Base-by-base conservation (phyloP, 2,797 vertebrate species). In the Halcyon badia region DNA sequence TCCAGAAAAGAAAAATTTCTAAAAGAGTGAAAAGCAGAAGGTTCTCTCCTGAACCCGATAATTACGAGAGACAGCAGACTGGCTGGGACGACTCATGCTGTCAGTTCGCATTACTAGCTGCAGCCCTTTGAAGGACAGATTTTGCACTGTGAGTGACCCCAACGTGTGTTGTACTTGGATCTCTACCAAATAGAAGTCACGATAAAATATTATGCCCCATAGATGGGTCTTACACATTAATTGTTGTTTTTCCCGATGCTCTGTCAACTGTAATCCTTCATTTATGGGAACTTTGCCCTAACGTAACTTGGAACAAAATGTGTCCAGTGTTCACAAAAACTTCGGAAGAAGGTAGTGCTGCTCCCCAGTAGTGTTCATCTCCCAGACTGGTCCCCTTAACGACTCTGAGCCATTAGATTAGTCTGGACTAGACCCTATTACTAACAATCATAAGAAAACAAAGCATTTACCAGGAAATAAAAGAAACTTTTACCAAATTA, bases 1-100 rank as follows among this genome's bases (percentile, higher is more conserved):
- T 98, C 97, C 98, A 6, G 98, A 99, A 98, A 99, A 81, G 97
- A 99, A 94, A 99, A 96, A 90, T 97, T 99, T 83, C 98, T 98
- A 71, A 97, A 98, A 96, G 98, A 98, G 84, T 98, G 98, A 98
- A 98, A 99, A 95, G 97, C 91, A 30, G 98, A 98, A 96, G 98
- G 96, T 87, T 98, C 96, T 44, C 97, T 98, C 52, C 98, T 98
- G 96, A 99, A 98, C 66, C 98, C 98, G 39, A 97, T 98, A 97
- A 98, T 98, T 90, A 98, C 98, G 97, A 98, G 98, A 87, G 98
- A 98, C 18, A 97, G 98, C 77, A 97, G 98, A 75, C 98, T 96
- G 3, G 98, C 98, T 77, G 61, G 98, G 54, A 98, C 98, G 98
- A 98, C 98, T 33, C 98, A 98, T 17, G 98, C 98, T 92, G 96